A percentile compares a stretch with the other conserved stretches of the same genome.
Conservation (phyloP, 2,888 invertebrate genomes). For the Dyspetes luteomarginatus region DNA sequence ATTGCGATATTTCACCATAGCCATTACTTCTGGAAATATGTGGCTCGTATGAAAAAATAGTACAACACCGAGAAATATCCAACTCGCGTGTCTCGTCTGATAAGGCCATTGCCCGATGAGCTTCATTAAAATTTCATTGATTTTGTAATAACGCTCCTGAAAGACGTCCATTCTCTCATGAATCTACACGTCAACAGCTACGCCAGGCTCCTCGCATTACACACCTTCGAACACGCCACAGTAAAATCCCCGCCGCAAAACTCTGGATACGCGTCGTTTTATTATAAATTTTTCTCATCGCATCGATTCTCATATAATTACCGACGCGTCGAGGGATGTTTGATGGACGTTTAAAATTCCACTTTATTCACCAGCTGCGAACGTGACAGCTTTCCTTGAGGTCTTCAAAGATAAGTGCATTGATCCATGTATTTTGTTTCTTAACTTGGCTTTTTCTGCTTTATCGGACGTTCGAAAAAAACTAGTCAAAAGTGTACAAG, state of each 20-base stretch:
- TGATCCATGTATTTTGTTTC: too few species aligned
- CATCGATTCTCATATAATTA: not conserved
- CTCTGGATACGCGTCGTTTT: too few species aligned
- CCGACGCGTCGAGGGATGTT: not conserved
- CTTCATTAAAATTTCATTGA: not conserved
- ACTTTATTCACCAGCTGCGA: not conserved
- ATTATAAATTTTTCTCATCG: too few species aligned
- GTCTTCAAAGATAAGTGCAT: not conserved
- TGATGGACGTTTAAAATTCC: not conserved
- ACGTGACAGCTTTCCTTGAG: too few species aligned
- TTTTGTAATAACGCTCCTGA: constrained; percentile 1
- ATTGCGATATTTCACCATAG: not conserved
- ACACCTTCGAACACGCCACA: not conserved
- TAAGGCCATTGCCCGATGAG: constrained; percentile 13
- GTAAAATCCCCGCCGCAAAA: too few species aligned
- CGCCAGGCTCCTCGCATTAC: not conserved
- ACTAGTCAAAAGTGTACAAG: too few species aligned
- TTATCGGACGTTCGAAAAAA: too few species aligned
- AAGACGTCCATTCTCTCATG: constrained; percentile 6
- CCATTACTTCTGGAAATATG: not conserved
- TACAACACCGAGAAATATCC: not conserved
- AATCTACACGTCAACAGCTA: not conserved
- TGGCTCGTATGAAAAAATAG: not conserved
- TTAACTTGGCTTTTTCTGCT: too few species aligned
- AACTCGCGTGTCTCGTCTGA: not conserved